Evolutionary conservation across 1,140 invertebrate genomes (phyloP), one percentile per base, ranked within the genome.

Genomic region (Musca domestica): DNA sequence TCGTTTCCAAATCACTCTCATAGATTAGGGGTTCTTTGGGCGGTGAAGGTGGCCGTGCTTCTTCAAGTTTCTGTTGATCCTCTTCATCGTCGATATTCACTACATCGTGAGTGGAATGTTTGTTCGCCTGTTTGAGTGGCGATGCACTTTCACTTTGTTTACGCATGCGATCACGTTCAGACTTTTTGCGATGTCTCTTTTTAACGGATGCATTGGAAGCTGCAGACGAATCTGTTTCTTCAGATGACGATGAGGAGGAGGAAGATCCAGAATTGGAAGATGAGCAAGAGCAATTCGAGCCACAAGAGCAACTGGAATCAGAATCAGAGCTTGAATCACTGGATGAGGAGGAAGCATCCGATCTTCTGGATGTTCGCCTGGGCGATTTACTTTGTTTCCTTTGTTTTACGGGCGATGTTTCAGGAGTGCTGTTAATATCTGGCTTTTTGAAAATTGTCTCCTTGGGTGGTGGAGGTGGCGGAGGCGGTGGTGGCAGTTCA

Each of bases 1-100:
- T 88, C 0, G 92, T 94, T 69, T 93, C 91, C 12, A 94, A 84
- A 77, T 95, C 93, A 1, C 91, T 91, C 82, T 94, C 93, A 25
- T 84, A 82, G 49, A 76, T 74, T 10, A 72, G 27, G 0, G 76
- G 75, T 14, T 72, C 69, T 19, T 73, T 73, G 0, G 77, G 73
- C 0, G 69, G 61, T 12, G 64, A 68, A 17, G 69, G 69, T 20
- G 56, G 58, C 17, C 69, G 67, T 10, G 73, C 63, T 2, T 66
- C 71, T 67, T 56, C 72, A 51, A 27, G 71, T 41, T 25, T 22
- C 34, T 41, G 14, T n/a, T 17, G 15, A n/a, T 12, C 17, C 14
- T 72, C 67, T 15, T 67, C 68, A 14, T 63, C 68, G 6, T 52
- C 70, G 22, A 71, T 67, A n/a, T 71, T 69, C 14, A 70, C 34